Percentiles rank a stretch among this genome's conserved stretches.
Conservation (phyloP, 1,140 invertebrate species). For the Trissolcus basalis region DNA sequence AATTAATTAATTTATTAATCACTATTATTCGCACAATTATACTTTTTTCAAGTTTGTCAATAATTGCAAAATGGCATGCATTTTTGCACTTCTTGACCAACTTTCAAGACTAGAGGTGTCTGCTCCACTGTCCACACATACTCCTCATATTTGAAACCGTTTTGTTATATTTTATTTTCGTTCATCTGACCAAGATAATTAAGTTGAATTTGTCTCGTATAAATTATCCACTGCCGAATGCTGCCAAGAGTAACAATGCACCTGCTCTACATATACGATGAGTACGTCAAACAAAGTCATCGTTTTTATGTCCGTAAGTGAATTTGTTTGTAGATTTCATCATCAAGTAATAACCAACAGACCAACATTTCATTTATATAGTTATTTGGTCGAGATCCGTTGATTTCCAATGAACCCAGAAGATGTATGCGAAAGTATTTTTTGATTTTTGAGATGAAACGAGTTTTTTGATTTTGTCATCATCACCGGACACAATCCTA, state of each 20-base stretch:
- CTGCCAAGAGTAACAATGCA: neutral
- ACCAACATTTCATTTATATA: too few species aligned
- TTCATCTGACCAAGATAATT: neutral
- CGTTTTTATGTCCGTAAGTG: too few species aligned
- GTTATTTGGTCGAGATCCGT: too few species aligned
- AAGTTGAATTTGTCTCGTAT: neutral
- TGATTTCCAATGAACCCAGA: too few species aligned
- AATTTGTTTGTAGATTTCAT: too few species aligned
- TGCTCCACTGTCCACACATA: neutral
- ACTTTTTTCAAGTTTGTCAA: constrained; percentile 4
- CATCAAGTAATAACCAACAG: too few species aligned
- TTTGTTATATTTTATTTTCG: neutral
- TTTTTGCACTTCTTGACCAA: constrained; percentile 21
- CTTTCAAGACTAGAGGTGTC: neutral
- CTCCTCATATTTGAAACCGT: neutral
- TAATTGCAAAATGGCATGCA: constrained; percentile 28
- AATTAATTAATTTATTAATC: constrained; percentile 20
- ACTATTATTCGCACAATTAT: constrained; percentile 49
- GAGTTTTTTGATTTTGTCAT: too few species aligned
- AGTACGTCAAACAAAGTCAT: too few species aligned
- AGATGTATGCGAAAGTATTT: too few species aligned
- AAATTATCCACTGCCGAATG: neutral
- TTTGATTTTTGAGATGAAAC: too few species aligned
- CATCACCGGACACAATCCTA: too few species aligned
- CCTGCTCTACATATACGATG: neutral